phyloP scores from a whole-genome alignment of 2,113 vertebrate species.

The Ciconia maguari region DNA sequence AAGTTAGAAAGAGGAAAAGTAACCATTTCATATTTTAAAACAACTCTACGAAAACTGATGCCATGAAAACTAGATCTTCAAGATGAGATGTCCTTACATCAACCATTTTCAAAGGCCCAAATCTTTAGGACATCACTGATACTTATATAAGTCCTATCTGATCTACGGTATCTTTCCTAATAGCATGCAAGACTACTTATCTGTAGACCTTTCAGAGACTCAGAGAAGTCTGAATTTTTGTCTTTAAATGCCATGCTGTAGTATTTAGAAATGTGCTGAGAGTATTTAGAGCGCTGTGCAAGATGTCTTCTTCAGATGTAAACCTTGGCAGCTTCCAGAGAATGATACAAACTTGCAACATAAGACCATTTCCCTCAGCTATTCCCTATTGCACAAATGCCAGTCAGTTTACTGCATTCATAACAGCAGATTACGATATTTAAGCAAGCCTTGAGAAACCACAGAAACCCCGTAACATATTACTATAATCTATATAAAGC shows the following conservation, averaged over 20 bases:
- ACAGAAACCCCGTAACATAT: background rate
- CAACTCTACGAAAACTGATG: background rate
- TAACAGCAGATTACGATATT: background rate
- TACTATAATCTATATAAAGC: background rate
- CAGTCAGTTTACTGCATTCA: background rate
- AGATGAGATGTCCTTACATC: background rate
- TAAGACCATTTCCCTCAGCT: background rate
- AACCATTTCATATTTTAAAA: background rate
- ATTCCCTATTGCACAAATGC: background rate
- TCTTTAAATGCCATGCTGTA: background rate
- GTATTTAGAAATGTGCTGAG: background rate
- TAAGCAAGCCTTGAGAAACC: background rate
- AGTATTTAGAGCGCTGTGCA: too few relatives aligned
- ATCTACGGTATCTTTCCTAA: background rate
- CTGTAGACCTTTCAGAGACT: background rate
- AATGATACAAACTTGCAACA: background rate
- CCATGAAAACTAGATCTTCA: background rate
- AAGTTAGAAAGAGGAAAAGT: background rate
- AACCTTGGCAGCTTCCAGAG: background rate
- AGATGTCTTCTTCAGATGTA: background rate
- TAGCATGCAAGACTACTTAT: background rate
- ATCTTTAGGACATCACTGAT: background rate
- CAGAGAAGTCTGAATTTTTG: background rate
- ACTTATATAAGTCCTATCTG: background rate
- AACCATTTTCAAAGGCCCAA: background rate